Conservation (phyloP, 2,888 invertebrate species). For the Patella ulyssiponensis region DNA sequence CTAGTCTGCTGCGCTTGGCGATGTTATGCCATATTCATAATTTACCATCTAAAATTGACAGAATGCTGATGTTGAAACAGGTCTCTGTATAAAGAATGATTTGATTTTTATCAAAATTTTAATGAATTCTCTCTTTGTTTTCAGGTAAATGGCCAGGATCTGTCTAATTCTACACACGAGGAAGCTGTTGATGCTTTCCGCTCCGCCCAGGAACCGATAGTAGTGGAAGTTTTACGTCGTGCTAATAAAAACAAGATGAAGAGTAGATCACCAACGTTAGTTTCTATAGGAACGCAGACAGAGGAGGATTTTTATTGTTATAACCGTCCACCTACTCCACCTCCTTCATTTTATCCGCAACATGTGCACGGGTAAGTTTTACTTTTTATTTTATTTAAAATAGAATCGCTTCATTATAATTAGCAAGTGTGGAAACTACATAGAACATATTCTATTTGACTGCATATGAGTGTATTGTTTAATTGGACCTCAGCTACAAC, state of each 20-base stretch:
- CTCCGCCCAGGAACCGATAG: slow-evolving; percentile 71
- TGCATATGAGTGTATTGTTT: too few relatives aligned
- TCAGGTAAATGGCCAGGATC: slow-evolving; percentile 72
- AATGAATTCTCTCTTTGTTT: slow-evolving; percentile 34
- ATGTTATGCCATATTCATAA: too few relatives aligned
- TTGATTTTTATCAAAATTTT: background rate
- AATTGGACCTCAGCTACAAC: too few relatives aligned
- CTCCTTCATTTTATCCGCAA: slow-evolving; percentile 58
- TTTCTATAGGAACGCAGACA: slow-evolving; percentile 70
- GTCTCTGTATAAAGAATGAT: too few relatives aligned
- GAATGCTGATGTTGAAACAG: too few relatives aligned
- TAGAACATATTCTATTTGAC: too few relatives aligned
- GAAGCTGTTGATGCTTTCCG: slow-evolving; percentile 72
- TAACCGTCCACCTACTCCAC: slow-evolving; percentile 62
- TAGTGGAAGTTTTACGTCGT: slow-evolving; percentile 70
- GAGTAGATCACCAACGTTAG: slow-evolving; percentile 62
- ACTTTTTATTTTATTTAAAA: background rate
- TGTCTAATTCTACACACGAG: slow-evolving; percentile 70
- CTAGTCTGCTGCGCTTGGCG: too few relatives aligned
- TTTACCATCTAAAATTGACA: too few relatives aligned
- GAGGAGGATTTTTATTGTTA: slow-evolving; percentile 67
- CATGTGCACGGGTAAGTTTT: slow-evolving; percentile 59
- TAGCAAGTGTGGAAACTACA: too few relatives aligned
- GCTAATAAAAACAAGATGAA: slow-evolving; percentile 61
- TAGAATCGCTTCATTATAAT: too few relatives aligned